These are phyloP conservation scores for Zapornia atra DNA, from an alignment of 2,113 vertebrate species.

Conservation along the genomic window DNA sequence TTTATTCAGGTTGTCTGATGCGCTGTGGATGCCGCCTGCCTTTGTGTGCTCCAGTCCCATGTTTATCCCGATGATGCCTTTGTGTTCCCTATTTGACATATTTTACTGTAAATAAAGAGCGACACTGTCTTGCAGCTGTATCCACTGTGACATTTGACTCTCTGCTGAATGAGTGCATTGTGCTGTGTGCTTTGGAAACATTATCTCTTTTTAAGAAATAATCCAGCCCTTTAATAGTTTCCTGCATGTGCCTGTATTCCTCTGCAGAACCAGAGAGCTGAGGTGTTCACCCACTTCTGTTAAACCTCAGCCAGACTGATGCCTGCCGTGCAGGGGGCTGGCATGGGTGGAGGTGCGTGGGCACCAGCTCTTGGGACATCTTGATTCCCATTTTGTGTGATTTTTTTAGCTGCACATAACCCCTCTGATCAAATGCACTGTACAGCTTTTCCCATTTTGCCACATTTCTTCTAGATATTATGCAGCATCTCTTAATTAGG, in stretches of 20 bases:
- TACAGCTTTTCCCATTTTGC: not conserved
- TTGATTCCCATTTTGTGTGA: not conserved
- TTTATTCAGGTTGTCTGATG: constrained; percentile 48
- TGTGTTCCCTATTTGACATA: constrained; percentile 51
- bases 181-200: constrained; percentile 24
- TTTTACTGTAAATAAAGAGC: constrained; percentile 63
- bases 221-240: constrained; percentile 32
- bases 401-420: not conserved
- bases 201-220: constrained; percentile 41
- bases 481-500: not conserved
- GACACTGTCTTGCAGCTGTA: constrained; percentile 55
- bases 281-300: not conserved
- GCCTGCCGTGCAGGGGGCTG: not conserved
- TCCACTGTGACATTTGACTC: constrained; percentile 65
- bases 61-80: constrained; percentile 46
- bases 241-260: not conserved
- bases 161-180: constrained; percentile 41
- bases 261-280: not conserved
- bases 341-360: not conserved
- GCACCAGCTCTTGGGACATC: not conserved
- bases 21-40: constrained; percentile 33
- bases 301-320: not conserved
- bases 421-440: not conserved
- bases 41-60: constrained; percentile 37
- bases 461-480: not conserved